phyloP scores from a whole-genome alignment of 2,888 invertebrate genomes.

The Drosophila emarginata region DNA sequence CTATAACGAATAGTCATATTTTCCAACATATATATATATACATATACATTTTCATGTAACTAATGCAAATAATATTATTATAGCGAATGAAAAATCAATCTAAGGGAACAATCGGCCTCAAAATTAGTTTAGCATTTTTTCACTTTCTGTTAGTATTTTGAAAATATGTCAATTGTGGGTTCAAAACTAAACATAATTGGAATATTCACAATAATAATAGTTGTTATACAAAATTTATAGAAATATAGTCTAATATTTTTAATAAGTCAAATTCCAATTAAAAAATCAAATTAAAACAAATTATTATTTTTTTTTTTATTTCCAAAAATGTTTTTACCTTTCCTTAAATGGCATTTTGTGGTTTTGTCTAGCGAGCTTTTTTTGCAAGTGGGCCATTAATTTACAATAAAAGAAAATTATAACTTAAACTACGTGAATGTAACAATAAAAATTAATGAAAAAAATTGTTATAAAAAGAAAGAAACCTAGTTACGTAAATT shows the following conservation, averaged over 20 bases:
- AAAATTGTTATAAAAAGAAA: neutral
- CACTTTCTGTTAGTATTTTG: no score
- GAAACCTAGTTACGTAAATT: neutral
- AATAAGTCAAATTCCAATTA: neutral
- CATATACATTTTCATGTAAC: neutral
- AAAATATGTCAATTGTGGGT: conserved; percentile 8
- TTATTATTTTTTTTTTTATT: neutral
- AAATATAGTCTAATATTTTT: neutral
- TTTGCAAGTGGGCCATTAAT: conserved; percentile 7
- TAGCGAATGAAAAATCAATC: no score
- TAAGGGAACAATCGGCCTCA: no score
- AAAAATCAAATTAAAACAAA: neutral
- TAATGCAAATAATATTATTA: no score
- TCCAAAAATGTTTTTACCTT: neutral
- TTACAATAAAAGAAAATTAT: neutral
- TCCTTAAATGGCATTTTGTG: neutral
- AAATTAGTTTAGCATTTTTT: no score
- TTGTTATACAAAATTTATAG: neutral
- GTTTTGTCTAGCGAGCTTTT: neutral
- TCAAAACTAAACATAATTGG: conserved; percentile 6
- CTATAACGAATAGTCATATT: neutral
- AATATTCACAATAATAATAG: conserved; percentile 13
- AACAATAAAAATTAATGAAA: conserved; percentile 41
- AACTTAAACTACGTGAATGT: conserved; percentile 31
- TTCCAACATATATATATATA: neutral